phyloP scores from a whole-genome alignment of 1,140 invertebrate species.

The Pseudomyrmex concolor region DNA sequence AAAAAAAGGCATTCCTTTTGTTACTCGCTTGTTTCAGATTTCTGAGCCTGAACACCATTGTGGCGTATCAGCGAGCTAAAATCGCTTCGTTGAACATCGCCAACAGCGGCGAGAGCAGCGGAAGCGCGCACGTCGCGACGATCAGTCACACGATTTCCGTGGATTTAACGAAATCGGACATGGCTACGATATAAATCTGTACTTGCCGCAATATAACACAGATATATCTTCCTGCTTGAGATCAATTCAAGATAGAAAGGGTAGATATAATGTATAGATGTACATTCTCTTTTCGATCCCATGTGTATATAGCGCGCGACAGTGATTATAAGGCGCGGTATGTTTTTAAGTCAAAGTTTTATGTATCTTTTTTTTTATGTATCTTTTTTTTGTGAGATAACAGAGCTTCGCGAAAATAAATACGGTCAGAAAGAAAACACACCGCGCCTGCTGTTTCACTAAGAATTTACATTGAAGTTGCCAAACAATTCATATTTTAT shows the following conservation, averaged over 20 bases:
- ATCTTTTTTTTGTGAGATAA: too few relatives aligned
- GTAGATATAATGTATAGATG: constrained; percentile 25
- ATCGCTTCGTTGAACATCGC: constrained; percentile 94
- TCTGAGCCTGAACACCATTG: constrained; percentile 93
- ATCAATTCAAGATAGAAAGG: constrained; percentile 18
- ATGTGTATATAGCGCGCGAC: constrained; percentile 43
- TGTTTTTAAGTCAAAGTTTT: constrained; percentile 25
- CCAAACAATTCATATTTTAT: too few relatives aligned
- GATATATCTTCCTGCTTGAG: constrained; percentile 30
- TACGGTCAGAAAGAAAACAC: too few relatives aligned
- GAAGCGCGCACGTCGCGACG: constrained; percentile 83
- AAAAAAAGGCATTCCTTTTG: not conserved
- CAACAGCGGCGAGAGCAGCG: constrained; percentile 75
- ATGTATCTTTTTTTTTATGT: not conserved
- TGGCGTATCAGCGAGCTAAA: constrained; percentile 94
- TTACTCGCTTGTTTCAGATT: constrained; percentile 86
- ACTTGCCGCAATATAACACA: constrained; percentile 17
- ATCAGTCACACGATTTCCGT: constrained; percentile 86
- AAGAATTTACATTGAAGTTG: too few relatives aligned
- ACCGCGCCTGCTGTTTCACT: too few relatives aligned
- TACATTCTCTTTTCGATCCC: constrained; percentile 2
- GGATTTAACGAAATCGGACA: constrained; percentile 80
- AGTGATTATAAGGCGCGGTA: constrained; percentile 25
- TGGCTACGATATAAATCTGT: constrained; percentile 62
- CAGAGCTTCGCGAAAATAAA: too few relatives aligned